Evolutionary conservation across 2,888 invertebrate genomes (phyloP).

Genomic region (Osmoderma eremita): DNA sequence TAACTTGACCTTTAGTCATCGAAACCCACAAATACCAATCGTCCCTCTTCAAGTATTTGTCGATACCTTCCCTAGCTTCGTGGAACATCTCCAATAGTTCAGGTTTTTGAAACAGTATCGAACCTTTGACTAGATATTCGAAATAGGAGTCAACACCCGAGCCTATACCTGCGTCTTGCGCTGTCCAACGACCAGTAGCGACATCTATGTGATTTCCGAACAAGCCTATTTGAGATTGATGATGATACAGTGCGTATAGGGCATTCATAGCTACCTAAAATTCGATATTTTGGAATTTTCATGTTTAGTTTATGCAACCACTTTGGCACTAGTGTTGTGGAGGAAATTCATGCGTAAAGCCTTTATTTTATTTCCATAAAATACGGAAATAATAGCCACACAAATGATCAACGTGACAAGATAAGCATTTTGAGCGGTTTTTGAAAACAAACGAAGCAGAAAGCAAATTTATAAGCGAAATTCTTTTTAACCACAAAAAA

Average conservation of each 20-base stretch:
- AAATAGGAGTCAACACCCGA: slow-evolving; percentile 95
- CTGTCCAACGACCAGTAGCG: slow-evolving; percentile 95
- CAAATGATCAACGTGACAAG: too few relatives aligned
- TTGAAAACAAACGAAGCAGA: too few relatives aligned
- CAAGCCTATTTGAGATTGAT: slow-evolving; percentile 85
- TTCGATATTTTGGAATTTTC: too few relatives aligned
- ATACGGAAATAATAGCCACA: too few relatives aligned
- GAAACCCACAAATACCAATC: slow-evolving; percentile 99
- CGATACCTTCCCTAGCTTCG: slow-evolving; percentile 79
- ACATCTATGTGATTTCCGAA: slow-evolving; percentile 98
- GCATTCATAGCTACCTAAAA: slow-evolving; percentile 88
- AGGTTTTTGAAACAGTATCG: slow-evolving; percentile 88
- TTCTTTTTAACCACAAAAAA: too few relatives aligned
- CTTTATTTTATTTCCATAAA: too few relatives aligned
- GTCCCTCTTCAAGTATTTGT: slow-evolving; percentile 88
- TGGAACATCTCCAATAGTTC: slow-evolving; percentile 92
- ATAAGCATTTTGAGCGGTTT: too few relatives aligned
- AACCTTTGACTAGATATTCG: slow-evolving; percentile 97
- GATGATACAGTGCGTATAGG: slow-evolving; percentile 85
- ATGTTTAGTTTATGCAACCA: too few relatives aligned
- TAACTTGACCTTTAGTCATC: slow-evolving; percentile 96
- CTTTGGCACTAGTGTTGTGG: too few relatives aligned
- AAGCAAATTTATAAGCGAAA: too few relatives aligned
- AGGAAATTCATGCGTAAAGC: too few relatives aligned
- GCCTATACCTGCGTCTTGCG: slow-evolving; percentile 83